Evolutionary conservation across 2,113 vertebrate genomes (phyloP), one percentile per base, ranked within the genome.

Genomic region (Ranitomeya variabilis): DNA sequence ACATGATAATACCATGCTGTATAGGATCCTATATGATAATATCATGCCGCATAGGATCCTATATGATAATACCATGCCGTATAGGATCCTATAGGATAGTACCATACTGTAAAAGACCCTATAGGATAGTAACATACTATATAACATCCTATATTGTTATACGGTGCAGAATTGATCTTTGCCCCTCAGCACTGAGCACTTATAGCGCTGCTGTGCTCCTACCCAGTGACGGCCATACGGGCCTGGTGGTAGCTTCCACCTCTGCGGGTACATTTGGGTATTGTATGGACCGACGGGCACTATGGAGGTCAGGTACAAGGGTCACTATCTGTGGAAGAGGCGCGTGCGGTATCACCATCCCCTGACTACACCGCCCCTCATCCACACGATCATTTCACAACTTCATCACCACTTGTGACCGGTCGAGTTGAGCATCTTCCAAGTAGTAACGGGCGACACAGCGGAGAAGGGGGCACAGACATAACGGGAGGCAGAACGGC

Each of bases 391-490:
- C 83, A 59, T 60, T 59, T 54, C 57, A 78, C 37, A 79, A 18
- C 45, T 64, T 66, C 55, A n/a, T 10, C 69, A 76, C 18, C 60
- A 52, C 85, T 78, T 15, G 85, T 78, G 59, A 78, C 57, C 16
- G 52, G 3, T 6, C 76, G 54, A n/a, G 51, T 80, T 87, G 77
- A 80, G 60, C 23, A 23, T 54, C 76, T 52, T 79, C 85, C 85
- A 87, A 87, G 60, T 66, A n/a, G 60, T 66, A 15, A 87, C 66
- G 51, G 15, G 11, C 12, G 54, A 11, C 6, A 16, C n/a, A 57
- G 31, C 6, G 23, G n/a, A 57, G 31, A 31, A 23, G 16, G 59
- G 8, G 73, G 57, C 2, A 31, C 51, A 69, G 4, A 13, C 14
- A 69, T 10, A 5, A 73, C 8, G 12, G 12, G 12, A 57, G 19